phyloP scores from a whole-genome alignment of 2,113 vertebrate species.

The Brachyistius frenatus region DNA sequence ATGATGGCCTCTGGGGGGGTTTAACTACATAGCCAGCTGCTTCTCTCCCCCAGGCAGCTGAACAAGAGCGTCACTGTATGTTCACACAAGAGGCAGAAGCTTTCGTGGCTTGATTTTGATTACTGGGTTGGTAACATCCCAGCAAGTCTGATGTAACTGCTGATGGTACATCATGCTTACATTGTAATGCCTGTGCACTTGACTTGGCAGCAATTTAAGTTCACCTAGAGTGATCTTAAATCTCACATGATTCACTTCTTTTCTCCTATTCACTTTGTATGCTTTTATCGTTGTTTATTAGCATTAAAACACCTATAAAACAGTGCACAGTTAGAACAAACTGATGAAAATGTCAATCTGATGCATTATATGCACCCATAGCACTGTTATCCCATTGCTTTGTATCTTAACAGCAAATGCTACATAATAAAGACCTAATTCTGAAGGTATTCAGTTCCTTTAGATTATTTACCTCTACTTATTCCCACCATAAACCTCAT shows the following conservation, averaged over 20 bases:
- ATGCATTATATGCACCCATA: too few relatives aligned
- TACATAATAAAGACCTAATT: background rate
- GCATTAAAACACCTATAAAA: too few relatives aligned
- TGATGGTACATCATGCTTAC: background rate
- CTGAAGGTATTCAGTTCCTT: background rate
- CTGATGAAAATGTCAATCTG: too few relatives aligned
- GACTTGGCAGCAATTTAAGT: background rate
- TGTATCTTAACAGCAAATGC: too few relatives aligned
- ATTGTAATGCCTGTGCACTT: background rate
- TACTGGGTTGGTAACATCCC: background rate
- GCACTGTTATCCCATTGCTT: too few relatives aligned
- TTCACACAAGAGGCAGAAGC: background rate
- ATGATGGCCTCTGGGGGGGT: conserved; percentile 37
- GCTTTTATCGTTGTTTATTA: too few relatives aligned
- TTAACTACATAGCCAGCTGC: conserved; percentile 54
- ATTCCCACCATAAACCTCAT: conserved; percentile 26
- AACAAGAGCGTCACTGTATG: background rate
- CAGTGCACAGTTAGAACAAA: too few relatives aligned
- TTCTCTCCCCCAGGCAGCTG: conserved; percentile 4
- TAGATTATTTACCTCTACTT: conserved; percentile 32
- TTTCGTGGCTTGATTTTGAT: conserved; percentile 8
- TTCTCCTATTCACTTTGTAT: too few relatives aligned
- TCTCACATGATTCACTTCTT: too few relatives aligned
- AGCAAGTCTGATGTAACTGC: background rate
- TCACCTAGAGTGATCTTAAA: too few relatives aligned